Conservation (phyloP, 2,797 vertebrate genomes). For the Bovichtus variegatus region DNA sequence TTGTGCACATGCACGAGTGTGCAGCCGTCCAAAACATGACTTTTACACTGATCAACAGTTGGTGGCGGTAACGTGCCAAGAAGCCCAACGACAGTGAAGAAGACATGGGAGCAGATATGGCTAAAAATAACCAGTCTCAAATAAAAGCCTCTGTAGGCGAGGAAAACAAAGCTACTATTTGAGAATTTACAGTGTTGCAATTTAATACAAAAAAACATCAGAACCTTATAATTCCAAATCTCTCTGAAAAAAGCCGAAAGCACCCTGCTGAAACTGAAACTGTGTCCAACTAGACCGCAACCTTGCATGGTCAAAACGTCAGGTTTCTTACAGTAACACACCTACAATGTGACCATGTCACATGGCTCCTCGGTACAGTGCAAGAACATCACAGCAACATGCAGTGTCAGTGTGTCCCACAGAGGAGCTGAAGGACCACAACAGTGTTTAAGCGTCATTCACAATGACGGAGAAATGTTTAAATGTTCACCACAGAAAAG, state of each 20-base stretch:
- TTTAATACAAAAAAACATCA: not conserved
- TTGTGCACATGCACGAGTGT: too few relatives aligned
- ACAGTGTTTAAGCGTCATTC: slow-evolving; percentile 36
- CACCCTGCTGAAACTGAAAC: not conserved
- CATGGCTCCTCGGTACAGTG: slow-evolving; percentile 45
- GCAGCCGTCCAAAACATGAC: too few relatives aligned
- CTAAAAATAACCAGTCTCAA: too few relatives aligned
- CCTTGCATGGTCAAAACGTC: not conserved
- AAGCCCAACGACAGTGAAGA: too few relatives aligned
- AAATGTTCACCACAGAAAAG: slow-evolving; percentile 24
- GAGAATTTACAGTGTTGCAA: slow-evolving; percentile 13
- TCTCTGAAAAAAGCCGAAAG: not conserved
- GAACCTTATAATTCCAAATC: not conserved
- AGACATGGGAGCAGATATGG: too few relatives aligned
- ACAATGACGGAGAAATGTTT: slow-evolving; percentile 16
- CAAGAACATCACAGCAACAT: slow-evolving; percentile 58
- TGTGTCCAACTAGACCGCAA: not conserved
- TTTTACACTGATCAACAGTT: too few relatives aligned
- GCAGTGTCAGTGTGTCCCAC: slow-evolving; percentile 49
- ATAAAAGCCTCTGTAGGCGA: not conserved
- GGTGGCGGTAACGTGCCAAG: too few relatives aligned
- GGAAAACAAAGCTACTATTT: not conserved
- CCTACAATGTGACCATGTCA: slow-evolving; percentile 22
- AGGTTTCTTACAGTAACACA: slow-evolving; percentile 22
- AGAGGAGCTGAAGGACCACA: slow-evolving; percentile 17